Evolutionary conservation across 2,113 vertebrate genomes (phyloP).

Genomic region (western clawed frog (Xenopus tropicalis)): DNA sequence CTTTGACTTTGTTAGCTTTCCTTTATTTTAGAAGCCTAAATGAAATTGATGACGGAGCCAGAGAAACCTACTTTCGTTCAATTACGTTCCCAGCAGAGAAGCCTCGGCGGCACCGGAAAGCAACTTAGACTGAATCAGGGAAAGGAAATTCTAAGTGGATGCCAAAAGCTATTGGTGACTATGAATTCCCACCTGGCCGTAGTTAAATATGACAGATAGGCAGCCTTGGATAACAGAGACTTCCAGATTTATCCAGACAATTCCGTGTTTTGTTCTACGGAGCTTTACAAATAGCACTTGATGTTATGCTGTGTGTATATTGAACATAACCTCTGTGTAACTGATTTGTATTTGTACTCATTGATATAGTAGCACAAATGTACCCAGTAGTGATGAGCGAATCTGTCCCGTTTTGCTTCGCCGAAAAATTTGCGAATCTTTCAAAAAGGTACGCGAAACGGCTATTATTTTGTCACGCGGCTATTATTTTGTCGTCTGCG

Average conservation of each 20-base stretch:
- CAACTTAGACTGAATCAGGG: conserved; percentile 23
- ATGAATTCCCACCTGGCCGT: conserved; percentile 26
- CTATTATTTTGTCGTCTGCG: too few species aligned
- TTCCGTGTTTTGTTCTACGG: conserved; percentile 4
- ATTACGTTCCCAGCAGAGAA: conserved; percentile 28
- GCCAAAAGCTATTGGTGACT: conserved; percentile 33
- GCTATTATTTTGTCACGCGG: too few species aligned
- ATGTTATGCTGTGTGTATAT: too few species aligned
- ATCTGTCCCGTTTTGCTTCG: too few species aligned
- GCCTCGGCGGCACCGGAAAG: conserved; percentile 25
- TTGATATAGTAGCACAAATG: too few species aligned
- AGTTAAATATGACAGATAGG: conserved; percentile 46
- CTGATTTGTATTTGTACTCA: too few species aligned
- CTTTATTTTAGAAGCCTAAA: conserved; percentile 31
- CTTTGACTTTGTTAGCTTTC: conserved; percentile 27
- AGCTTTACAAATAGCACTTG: conserved; percentile 3
- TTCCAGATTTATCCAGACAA: conserved; percentile 22
- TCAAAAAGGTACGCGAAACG: too few species aligned
- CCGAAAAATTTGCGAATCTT: too few species aligned
- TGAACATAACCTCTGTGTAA: too few species aligned
- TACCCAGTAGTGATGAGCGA: too few species aligned
- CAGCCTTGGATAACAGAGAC: conserved; percentile 28
- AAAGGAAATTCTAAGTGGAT: conserved; percentile 25
- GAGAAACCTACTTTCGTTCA: conserved; percentile 25
- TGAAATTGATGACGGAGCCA: conserved; percentile 32